Evolutionary conservation across 1,140 invertebrate species (phyloP), one percentile per base, ranked within the genome.

Genomic region (Drosophila pallidifrons): DNA sequence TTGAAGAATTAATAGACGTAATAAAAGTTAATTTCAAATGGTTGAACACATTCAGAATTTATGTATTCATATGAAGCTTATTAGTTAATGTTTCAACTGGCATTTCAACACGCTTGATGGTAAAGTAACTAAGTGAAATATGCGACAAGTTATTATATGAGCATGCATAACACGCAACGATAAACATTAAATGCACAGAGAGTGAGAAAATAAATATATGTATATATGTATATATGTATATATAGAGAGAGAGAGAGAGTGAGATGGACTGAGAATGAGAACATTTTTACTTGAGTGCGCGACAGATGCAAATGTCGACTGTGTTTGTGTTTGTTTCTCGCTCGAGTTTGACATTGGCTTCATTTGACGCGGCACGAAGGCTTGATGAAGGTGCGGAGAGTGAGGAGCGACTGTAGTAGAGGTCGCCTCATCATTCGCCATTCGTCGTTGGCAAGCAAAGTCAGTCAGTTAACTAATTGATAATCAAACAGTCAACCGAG

Each of bases 401-500:
- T 3, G 11, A 8, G 35, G 16, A n/a, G 20, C n/a, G 7, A 16
- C 10, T 28, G 5, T 6, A 10, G 11, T 28, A 20, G 20, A 30
- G 65, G 57, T 45, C 65, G 65, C 57, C 57, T 46, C 71, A 73
- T 73, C 64, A 60, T 43, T 45, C 70, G 55, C 54, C 13, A 28
- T 25, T 25, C 20, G 20, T 25, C 15, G 43, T 38, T 63, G 46
- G 35, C 55, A 25, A 28, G 8, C 49, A 10, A 25, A 15, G 16
- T 28, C 43, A 32, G 38, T 8, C 46, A 59, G 70, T 59, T 68
- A 81, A 69, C 82, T 87, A 86, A 86, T 86, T 87, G 82, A 87
- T 86, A 86, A 79, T 87, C 82, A 86, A 86, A 86, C 82, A 86
- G 77, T 79, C 73, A 59, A 52, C 63, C 13, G 61, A 32, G 32